These are phyloP conservation scores for Papilio dardanus DNA, from an alignment of 1,140 invertebrate genomes.

Conservation along the genomic window DNA sequence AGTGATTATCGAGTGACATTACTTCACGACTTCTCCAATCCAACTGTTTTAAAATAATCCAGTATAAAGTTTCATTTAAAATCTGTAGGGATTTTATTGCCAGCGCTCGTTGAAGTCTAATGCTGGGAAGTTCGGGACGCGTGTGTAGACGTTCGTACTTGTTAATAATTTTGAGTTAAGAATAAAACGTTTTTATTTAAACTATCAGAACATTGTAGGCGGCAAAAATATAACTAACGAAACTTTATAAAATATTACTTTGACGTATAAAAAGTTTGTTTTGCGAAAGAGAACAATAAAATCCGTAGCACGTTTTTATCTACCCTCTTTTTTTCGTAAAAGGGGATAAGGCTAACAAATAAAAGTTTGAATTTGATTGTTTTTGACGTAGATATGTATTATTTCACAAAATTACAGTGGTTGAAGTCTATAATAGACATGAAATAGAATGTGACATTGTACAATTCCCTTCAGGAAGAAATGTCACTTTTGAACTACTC, in stretches of 20 bases:
- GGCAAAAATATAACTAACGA: neutral
- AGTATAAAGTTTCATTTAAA: neutral
- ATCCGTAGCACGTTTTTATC: neutral
- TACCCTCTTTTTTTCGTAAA: neutral
- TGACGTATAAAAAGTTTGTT: neutral
- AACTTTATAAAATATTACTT: neutral
- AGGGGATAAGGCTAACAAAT: neutral
- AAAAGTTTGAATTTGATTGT: neutral
- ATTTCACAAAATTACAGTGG: neutral
- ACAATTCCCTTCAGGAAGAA: too few species aligned
- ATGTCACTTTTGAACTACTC: neutral
- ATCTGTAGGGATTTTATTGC: slow-evolving; percentile 40
- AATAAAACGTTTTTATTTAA: too few species aligned
- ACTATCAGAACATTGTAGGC: neutral
- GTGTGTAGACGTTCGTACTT: neutral
- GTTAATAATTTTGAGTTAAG: neutral
- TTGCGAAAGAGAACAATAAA: neutral
- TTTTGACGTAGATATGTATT: neutral
- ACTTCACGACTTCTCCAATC: neutral
- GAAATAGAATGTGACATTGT: neutral
- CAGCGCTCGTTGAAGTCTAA: slow-evolving; percentile 71
- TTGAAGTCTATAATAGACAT: too few species aligned
- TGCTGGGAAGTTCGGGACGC: slow-evolving; percentile 43
- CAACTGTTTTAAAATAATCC: neutral
- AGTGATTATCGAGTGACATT: neutral